These are phyloP conservation scores for Ara ararauna DNA, from an alignment of 2,797 vertebrate genomes.

Conservation along the genomic window DNA sequence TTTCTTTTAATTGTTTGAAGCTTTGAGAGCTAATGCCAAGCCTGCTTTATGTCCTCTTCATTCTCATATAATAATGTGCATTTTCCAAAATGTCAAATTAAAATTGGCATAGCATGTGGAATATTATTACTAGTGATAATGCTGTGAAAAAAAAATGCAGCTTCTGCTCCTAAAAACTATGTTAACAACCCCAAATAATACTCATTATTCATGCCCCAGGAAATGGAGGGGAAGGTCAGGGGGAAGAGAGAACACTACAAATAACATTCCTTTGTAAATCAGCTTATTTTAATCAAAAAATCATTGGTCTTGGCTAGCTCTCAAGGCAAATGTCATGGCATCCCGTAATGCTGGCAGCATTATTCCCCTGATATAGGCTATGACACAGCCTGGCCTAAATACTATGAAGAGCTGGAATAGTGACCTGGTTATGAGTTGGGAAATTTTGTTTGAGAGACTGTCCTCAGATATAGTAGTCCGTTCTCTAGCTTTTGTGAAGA, in stretches of 20 bases:
- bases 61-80: neutral
- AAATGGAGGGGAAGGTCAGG: neutral
- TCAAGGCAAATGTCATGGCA: slow-evolving; percentile 19
- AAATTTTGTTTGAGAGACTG: neutral
- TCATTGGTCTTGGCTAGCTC: slow-evolving; percentile 1
- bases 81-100: neutral
- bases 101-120: neutral
- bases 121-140: neutral
- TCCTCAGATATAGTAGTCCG: neutral
- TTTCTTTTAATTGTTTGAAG: neutral
- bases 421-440: neutral
- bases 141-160: neutral
- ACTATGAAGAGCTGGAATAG: neutral
- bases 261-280: slow-evolving; percentile 16
- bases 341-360: neutral
- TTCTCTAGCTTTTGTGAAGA: neutral
- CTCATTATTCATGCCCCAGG: neutral
- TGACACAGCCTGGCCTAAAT: slow-evolving; percentile 7
- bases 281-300: slow-evolving; percentile 39
- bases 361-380: neutral
- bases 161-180: neutral
- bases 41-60: neutral
- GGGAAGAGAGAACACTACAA: neutral
- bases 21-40: neutral
- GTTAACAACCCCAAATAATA: neutral